Evolutionary conservation across 2,797 vertebrate genomes (phyloP).

Genomic region (Brachyalestes nurse): DNA sequence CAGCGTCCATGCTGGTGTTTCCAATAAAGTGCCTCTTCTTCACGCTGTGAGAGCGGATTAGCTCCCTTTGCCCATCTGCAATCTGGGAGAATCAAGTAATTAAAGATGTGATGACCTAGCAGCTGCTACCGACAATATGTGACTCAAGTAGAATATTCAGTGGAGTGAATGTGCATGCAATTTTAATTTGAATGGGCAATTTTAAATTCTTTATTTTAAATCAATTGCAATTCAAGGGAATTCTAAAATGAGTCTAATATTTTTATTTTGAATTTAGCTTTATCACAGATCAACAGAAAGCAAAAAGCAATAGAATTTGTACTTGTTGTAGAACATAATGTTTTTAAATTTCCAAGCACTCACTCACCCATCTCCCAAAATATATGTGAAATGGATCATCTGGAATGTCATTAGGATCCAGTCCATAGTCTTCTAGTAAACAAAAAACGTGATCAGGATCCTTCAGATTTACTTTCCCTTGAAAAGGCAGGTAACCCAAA

Average conservation of each 20-base stretch:
- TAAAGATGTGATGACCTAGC: not conserved
- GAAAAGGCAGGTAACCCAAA: slow-evolving; percentile 91
- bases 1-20: slow-evolving; percentile 98
- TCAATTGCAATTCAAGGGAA: no score
- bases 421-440: slow-evolving; percentile 93
- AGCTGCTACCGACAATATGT: not conserved
- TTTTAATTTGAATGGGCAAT: no score
- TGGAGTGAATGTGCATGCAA: no score
- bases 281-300: no score
- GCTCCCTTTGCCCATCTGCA: slow-evolving; percentile 94
- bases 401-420: slow-evolving; percentile 90
- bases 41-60: slow-evolving; percentile 95
- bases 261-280: no score
- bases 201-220: no score
- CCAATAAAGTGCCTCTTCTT: slow-evolving; percentile 98
- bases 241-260: no score
- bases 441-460: slow-evolving; percentile 90
- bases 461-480: slow-evolving; percentile 92
- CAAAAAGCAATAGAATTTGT: no score
- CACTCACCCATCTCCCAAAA: slow-evolving; percentile 96
- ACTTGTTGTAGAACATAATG: no score
- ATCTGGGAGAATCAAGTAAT: slow-evolving; percentile 75
- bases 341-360: no score
- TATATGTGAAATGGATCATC: slow-evolving; percentile 88
- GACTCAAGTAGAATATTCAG: not conserved